These are phyloP conservation scores for Chascanopsetta lugubris DNA, from an alignment of 2,113 vertebrate genomes.

Conservation along the genomic window DNA sequence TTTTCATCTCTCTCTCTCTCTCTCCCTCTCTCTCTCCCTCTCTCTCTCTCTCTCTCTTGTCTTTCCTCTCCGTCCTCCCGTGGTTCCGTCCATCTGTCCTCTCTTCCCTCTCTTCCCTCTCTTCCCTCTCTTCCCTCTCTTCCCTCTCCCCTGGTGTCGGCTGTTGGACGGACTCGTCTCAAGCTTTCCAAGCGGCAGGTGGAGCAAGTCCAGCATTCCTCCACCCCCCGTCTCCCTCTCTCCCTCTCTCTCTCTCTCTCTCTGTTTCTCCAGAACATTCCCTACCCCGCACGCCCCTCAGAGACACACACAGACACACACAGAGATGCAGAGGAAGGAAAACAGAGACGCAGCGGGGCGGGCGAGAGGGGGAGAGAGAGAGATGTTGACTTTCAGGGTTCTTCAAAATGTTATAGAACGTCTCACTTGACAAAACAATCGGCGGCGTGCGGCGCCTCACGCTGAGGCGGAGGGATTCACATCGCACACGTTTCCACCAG, in stretches of 20 bases:
- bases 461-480: slow-evolving; percentile 13
- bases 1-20: too few species aligned
- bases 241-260: slow-evolving; percentile 25
- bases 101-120: slow-evolving; percentile 42
- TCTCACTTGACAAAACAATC: slow-evolving; percentile 69
- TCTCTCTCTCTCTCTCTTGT: slow-evolving; percentile 25
- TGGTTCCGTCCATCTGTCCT: slow-evolving; percentile 70
- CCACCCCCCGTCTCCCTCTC: slow-evolving; percentile 10
- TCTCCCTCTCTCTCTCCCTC: slow-evolving; percentile 5
- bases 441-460: slow-evolving; percentile 10
- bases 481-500: slow-evolving; percentile 8
- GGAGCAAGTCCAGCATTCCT: slow-evolving; percentile 79
- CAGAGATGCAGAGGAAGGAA: slow-evolving; percentile 73
- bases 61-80: slow-evolving; percentile 60
- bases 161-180: slow-evolving; percentile 63
- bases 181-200: slow-evolving; percentile 77
- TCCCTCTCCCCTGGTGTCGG: slow-evolving; percentile 70
- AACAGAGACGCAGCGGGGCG: slow-evolving; percentile 72
- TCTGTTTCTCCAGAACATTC: slow-evolving; percentile 72
- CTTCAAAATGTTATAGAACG: slow-evolving; percentile 63
- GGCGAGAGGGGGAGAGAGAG: slow-evolving; percentile 56
- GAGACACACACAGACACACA: slow-evolving; percentile 57
- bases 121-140: slow-evolving; percentile 46
- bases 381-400: slow-evolving; percentile 77
- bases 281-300: slow-evolving; percentile 67